Conservation (phyloP, 2,797 vertebrate genomes). For the Antennarius maculatus region DNA sequence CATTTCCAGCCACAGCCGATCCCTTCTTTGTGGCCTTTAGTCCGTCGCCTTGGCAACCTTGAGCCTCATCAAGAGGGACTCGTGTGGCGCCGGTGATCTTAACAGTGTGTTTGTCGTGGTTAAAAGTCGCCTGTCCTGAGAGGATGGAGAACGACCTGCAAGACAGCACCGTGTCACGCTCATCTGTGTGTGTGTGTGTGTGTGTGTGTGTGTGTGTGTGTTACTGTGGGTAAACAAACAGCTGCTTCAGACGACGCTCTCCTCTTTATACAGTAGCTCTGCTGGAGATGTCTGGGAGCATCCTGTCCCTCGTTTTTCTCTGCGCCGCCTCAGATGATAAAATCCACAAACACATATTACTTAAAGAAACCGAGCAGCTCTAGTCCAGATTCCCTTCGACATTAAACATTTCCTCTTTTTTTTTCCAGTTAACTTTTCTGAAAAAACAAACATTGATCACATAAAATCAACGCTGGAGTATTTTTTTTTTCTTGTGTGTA, state of each 20-base stretch:
- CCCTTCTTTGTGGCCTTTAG: slow-evolving; percentile 12
- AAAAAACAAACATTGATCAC: too few relatives aligned
- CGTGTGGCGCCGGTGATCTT: slow-evolving; percentile 20
- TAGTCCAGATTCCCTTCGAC: background rate
- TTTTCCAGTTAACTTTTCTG: too few relatives aligned
- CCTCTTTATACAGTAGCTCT: slow-evolving; percentile 2
- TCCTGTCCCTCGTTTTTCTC: background rate
- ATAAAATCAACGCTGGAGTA: too few relatives aligned
- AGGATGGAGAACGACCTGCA: slow-evolving; percentile 10
- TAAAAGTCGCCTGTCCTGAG: slow-evolving; percentile 19
- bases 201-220: background rate
- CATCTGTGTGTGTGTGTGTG: slow-evolving; percentile 2
- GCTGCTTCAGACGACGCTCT: slow-evolving; percentile 36
- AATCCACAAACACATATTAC: background rate
- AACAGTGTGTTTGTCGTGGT: slow-evolving; percentile 49
- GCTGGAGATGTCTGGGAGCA: background rate
- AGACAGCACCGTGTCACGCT: slow-evolving; percentile 36
- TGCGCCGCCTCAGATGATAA: background rate
- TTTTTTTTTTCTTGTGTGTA: too few relatives aligned
- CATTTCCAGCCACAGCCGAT: slow-evolving; percentile 9
- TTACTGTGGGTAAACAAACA: slow-evolving; percentile 28
- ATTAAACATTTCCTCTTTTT: too few relatives aligned
- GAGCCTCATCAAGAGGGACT: slow-evolving; percentile 10
- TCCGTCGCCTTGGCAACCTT: slow-evolving; percentile 39
- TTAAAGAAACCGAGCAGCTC: background rate